Percentiles rank a stretch among this genome's conserved stretches.
phyloP scores from a whole-genome alignment of 2,888 invertebrate genomes.

The Ligdia adustata region DNA sequence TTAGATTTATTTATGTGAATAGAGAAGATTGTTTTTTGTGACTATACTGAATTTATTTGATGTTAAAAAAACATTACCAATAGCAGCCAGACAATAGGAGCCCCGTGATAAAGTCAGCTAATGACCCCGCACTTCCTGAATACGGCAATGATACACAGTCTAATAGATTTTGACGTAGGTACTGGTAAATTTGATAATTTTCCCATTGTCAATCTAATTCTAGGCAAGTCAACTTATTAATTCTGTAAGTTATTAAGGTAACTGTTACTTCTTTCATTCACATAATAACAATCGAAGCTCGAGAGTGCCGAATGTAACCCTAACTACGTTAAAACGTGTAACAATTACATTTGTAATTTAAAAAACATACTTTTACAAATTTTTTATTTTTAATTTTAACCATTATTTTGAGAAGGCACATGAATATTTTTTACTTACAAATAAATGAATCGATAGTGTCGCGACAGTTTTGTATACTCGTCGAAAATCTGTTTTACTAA shows the following conservation, averaged over 20 bases:
- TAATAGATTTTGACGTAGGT: no score
- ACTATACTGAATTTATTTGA: background rate
- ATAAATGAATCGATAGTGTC: slow-evolving; percentile 59
- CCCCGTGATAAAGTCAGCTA: no score
- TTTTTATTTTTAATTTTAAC: slow-evolving; percentile 54
- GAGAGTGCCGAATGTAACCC: slow-evolving; percentile 62
- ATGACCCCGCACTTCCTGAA: no score
- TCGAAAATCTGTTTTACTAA: slow-evolving; percentile 16
- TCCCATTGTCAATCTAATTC: no score
- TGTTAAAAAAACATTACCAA: no score
- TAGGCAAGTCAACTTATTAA: no score
- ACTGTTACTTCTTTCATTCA: slow-evolving; percentile 28
- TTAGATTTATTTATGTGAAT: slow-evolving; percentile 12
- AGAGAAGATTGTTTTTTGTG: slow-evolving; percentile 2
- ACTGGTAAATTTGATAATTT: no score
- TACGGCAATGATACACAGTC: no score
- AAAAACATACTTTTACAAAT: slow-evolving; percentile 69
- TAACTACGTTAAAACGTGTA: slow-evolving; percentile 69
- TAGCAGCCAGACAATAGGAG: no score
- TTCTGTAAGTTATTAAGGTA: no score
- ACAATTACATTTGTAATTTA: slow-evolving; percentile 73
- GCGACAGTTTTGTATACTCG: slow-evolving; percentile 26
- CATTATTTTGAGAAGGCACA: slow-evolving; percentile 81
- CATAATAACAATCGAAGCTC: slow-evolving; percentile 43
- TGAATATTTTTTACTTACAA: slow-evolving; percentile 78